A percentile compares a stretch with the other conserved stretches of the same genome.
These are phyloP conservation scores for Carassius carassius DNA, from an alignment of 2,113 vertebrate genomes.

Conservation along the genomic window DNA sequence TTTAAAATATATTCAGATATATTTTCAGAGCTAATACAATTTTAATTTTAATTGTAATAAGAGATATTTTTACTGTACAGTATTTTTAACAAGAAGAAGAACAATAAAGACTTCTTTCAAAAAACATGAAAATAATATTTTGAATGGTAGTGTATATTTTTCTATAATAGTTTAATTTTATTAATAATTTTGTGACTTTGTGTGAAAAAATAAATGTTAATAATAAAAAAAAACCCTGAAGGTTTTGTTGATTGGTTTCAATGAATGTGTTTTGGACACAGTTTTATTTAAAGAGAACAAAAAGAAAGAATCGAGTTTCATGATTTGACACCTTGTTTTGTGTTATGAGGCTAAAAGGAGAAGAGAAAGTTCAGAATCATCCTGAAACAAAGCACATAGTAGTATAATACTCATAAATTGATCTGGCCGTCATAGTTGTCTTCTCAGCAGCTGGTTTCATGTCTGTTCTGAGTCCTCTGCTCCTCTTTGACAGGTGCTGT, in stretches of 20 bases:
- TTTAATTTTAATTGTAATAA: too few relatives aligned
- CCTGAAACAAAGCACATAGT: not conserved
- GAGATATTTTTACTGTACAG: not conserved
- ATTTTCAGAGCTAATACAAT: too few relatives aligned
- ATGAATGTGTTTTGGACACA: not conserved
- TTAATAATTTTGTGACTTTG: not conserved
- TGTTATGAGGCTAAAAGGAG: not conserved
- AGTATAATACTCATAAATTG: too few relatives aligned
- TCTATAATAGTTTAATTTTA: not conserved
- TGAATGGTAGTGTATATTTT: not conserved
- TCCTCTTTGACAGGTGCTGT: constrained; percentile 82
- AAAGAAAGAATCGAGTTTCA: not conserved
- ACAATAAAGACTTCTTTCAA: not conserved
- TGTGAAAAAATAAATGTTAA: not conserved
- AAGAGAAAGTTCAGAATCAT: not conserved
- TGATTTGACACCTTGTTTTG: not conserved
- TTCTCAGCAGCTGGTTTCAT: not conserved
- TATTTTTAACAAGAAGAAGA: not conserved
- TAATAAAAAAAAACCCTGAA: not conserved
- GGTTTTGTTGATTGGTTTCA: not conserved
- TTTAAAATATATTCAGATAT: not conserved
- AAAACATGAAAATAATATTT: not conserved
- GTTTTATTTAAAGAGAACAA: not conserved
- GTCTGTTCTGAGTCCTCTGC: constrained; percentile 46
- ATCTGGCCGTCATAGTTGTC: not conserved